Base-by-base conservation (phyloP, 2,113 vertebrate species). In the Rhabdomys dilectus region DNA sequence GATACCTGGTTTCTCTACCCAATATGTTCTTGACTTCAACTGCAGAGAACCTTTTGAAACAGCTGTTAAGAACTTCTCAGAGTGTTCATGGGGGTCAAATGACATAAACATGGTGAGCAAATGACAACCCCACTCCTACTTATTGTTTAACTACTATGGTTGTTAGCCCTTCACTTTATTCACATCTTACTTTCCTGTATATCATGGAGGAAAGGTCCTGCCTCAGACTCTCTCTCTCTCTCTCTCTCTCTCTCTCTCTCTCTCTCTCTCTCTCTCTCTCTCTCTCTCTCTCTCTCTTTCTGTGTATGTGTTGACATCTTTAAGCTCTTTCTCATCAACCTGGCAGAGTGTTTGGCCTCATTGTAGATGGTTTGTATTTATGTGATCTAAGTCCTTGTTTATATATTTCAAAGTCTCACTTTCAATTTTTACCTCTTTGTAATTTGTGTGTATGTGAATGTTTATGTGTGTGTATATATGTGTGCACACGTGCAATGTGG, bases 311-410 rank as follows among this genome's bases (percentile, higher is more conserved):
- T 42, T 95, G 34, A 62, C 31, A 45, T 73, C 53, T 84, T 58
- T 53, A 88, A 56, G 29, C 24, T 93, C 39, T 88, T 91, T 95
- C 58, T 87, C 48, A 90, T 93, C 75, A n/a, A 19, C 66, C 19
- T 84, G 51, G 53, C n/a, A 36, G 7, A 17, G 34, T 64, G 60
- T 76, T 81, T 78, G 70, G 21, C n/a, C 42, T 75, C 34, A 82
- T 66, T 60, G 22, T 93, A n/a, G 36, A 88, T 3, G 68, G 31
- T 80, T 80, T 80, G 7, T 42, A 31, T 78, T 89, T 68, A 19
- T 84, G 53, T 66, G 45, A 17, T 72, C 21, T 91, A 45, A 56
- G 53, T 93, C 39, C 90, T 64, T 78, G 39, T 82, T 82, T 90
- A 81, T 13, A 5, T 73, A 84, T 88, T 72, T 78, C 72, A 88